Base-by-base conservation (phyloP, 2,888 invertebrate genomes). In the Epistrophe eligans region DNA sequence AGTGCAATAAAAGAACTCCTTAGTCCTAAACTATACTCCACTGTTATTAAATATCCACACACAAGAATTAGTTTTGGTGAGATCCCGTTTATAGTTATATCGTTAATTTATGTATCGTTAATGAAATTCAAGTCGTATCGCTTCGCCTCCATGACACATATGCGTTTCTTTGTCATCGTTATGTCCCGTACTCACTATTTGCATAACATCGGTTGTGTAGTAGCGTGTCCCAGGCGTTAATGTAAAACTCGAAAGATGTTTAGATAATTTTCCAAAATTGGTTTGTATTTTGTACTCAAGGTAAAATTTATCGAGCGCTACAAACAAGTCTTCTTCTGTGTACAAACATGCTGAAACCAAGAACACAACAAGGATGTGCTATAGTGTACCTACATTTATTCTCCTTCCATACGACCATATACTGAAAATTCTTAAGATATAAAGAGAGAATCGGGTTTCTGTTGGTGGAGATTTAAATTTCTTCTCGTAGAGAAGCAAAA, bases 191-290 rank as follows among this genome's bases (percentile, higher is more conserved):
- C 71, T 84, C 80, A 80, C 73, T 84, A 84, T 84, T 84, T 84
- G 80, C 84, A 84, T 84, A 84, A 84, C 84, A 84, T 84, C 77
- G 72, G 76, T 52, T 84, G 66, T 71, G 60, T 80, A 48, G 17
- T 58, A 84, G 76, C 70, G 72, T 81, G 72, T 84, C 84, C 84
- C 81, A 84, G 77, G 84, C 84, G 84, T 77, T 84, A 81, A 77
- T 84, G 72, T 81, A 84, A 80, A 79, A 84, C 84, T 80, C 66
- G 58, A 80, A 84, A 84, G 76, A 84, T 84, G 80, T 80, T 84
- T 80, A 52, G 84, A 76, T 84, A 84, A 84, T 84, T 80, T 84
- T 80, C 24, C 84, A 71, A 84, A 84, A 84, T 84, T 80, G 84
- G 84, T 84, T 80, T 76, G 76, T 32, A 70, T 35, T 35, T 35